Conservation (phyloP, 64 coral and sea anemone genomes). For the Porites lutea region DNA sequence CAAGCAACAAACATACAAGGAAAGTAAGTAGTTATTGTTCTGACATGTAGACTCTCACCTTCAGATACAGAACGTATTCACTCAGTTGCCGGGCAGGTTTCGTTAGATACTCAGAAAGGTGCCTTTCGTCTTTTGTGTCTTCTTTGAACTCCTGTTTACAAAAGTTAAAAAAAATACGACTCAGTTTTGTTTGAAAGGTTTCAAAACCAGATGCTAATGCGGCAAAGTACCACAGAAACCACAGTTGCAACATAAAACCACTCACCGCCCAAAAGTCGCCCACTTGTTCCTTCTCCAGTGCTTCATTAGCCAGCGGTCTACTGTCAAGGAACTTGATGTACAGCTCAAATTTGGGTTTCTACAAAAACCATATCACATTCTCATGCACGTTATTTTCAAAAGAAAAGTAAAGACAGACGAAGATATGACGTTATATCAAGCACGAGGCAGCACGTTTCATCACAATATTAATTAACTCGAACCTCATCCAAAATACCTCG, state of each 20-base stretch:
- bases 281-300: slow-evolving; percentile 37
- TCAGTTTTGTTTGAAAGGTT: not conserved
- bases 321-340: slow-evolving; percentile 62
- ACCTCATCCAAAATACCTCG: no score
- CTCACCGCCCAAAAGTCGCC: slow-evolving; percentile 71
- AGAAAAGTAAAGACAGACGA: not conserved
- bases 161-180: not conserved
- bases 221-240: no score
- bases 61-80: slow-evolving; percentile 75
- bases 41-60: slow-evolving; percentile 50
- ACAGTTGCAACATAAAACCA: not conserved
- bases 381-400: not conserved
- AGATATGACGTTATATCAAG: no score
- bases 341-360: slow-evolving; percentile 66
- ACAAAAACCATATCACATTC: not conserved
- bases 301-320: slow-evolving; percentile 47
- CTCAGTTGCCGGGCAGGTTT: slow-evolving; percentile 84
- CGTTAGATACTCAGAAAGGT: slow-evolving; percentile 78
- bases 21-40: not conserved
- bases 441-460: no score
- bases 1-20: not conserved
- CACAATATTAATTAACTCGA: no score
- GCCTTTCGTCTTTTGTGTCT: slow-evolving; percentile 83
- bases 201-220: no score
- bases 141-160: slow-evolving; percentile 91